These are phyloP conservation scores for Clavelina lepadiformis DNA, from an alignment of 23 tunicate species.

Conservation along the genomic window DNA sequence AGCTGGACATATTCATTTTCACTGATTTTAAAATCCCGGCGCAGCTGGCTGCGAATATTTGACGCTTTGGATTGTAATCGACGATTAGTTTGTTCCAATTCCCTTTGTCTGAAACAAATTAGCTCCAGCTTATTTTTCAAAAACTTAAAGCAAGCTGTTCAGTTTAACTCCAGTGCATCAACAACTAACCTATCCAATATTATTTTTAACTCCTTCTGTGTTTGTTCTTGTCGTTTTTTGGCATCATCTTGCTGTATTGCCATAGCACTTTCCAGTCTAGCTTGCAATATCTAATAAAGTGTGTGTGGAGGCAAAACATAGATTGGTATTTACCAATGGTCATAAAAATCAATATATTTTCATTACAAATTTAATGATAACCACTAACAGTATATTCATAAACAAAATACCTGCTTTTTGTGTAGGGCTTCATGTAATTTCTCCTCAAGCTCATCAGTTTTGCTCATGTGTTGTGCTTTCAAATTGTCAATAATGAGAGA, in stretches of 20 bases:
- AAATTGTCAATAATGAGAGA: conserved; percentile 75
- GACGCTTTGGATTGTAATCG: conserved; percentile 58
- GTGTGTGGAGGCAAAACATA: no score
- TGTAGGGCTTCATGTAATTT: conserved; percentile 80
- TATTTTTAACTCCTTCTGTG: conserved; percentile 80
- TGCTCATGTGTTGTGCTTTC: conserved; percentile 78
- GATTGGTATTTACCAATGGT: not conserved
- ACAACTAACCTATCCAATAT: conserved; percentile 61
- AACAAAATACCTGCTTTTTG: conserved; percentile 59
- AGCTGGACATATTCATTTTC: conserved; percentile 67
- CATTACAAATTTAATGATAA: not conserved
- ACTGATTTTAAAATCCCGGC: conserved; percentile 51
- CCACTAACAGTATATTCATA: not conserved
- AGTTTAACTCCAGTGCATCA: no score
- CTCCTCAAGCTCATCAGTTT: conserved; percentile 85
- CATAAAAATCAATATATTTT: no score
- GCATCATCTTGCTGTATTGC: conserved; percentile 72
- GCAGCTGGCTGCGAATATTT: conserved; percentile 52
- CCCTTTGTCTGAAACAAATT: conserved; percentile 60
- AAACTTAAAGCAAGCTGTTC: no score
- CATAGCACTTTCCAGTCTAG: conserved; percentile 69
- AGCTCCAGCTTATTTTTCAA: no score
- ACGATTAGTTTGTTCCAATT: conserved; percentile 68
- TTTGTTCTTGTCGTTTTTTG: conserved; percentile 59
- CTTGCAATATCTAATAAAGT: conserved; percentile 54